These are phyloP conservation scores for Trachops cirrhosus DNA, from an alignment of 2,797 vertebrate genomes.

Conservation along the genomic window DNA sequence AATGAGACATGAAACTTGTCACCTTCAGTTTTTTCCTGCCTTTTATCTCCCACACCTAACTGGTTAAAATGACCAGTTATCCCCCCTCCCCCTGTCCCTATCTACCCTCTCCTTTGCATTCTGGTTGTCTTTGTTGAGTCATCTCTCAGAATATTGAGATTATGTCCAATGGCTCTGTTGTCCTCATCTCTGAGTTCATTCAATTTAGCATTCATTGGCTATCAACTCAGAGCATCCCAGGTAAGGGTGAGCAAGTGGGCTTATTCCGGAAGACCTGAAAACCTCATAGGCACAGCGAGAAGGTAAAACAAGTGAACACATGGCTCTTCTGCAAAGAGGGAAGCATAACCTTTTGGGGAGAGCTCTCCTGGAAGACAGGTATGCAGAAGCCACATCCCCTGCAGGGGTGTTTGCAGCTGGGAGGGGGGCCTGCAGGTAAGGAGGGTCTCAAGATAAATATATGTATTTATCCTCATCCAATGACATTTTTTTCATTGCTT, in stretches of 20 bases:
- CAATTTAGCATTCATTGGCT: neutral
- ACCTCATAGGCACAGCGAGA: neutral
- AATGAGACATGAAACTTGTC: neutral
- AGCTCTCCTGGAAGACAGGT: neutral
- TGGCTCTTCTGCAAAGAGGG: neutral
- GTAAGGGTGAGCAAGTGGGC: neutral
- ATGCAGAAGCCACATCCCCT: neutral
- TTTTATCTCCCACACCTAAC: neutral
- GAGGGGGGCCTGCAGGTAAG: neutral
- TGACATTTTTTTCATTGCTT: neutral
- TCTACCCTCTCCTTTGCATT: neutral
- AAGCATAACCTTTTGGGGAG: neutral
- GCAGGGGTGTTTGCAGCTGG: neutral
- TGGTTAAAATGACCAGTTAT: too few species aligned
- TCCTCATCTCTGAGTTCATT: neutral
- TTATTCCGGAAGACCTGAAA: neutral
- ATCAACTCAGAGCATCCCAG: neutral
- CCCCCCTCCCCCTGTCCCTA: too few species aligned
- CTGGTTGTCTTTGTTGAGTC: neutral
- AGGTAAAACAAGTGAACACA: neutral
- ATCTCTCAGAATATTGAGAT: neutral
- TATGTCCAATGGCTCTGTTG: neutral
- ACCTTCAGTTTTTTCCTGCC: neutral
- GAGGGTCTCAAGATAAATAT: neutral
- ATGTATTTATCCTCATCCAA: neutral